Base-by-base conservation (phyloP, 2,797 vertebrate genomes). In the Lepidocolaptes lacrymiger region DNA sequence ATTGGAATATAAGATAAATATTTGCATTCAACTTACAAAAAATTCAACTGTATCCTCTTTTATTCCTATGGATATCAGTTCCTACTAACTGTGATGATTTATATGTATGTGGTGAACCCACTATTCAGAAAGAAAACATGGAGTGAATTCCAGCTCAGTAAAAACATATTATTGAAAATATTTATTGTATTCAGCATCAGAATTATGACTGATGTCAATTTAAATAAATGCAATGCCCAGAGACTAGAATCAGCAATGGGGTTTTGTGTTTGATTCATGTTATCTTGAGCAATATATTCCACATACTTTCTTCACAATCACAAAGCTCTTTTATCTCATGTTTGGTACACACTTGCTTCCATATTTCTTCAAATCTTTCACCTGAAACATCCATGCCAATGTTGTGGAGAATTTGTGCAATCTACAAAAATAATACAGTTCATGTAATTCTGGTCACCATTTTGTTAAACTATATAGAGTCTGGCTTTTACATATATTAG, bases 341-440 rank as follows among this genome's bases (percentile, higher is more conserved):
- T 93, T 96, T 98, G 87, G 79, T 93, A 67, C 98, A 97, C 3
- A 99, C 98, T 95, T 98, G 94, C 85, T 97, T 97, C 99, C 99
- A 99, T n/a, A 98, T 97, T 81, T 98, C 98, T 86, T 99, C 98
- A 93, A 99, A 99, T 12, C 76, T 98, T 90, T 98, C 98, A 56
- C 97, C 97, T 26, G 98, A 97, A 97, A 99, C 83, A 28, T 95
- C 81, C 75, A 98, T 67, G 6, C 98, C 98, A 51, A 98, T 97
- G 44, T 98, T 99, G 83, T 41, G 91, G 89, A 99, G 97, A 96
- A 99, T 98, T 66, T 96, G 94, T 81, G 97, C 88, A 85, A 99
- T 98, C 99, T 99, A 96, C 67, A 85, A 97, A 85, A 83, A 62
- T 11, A 84, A 91, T 32, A 83, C 20, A 83, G 27, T 23, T 67